Evolutionary conservation across 2,797 vertebrate genomes (phyloP).

Genomic region (Alcedo quadribrachys): DNA sequence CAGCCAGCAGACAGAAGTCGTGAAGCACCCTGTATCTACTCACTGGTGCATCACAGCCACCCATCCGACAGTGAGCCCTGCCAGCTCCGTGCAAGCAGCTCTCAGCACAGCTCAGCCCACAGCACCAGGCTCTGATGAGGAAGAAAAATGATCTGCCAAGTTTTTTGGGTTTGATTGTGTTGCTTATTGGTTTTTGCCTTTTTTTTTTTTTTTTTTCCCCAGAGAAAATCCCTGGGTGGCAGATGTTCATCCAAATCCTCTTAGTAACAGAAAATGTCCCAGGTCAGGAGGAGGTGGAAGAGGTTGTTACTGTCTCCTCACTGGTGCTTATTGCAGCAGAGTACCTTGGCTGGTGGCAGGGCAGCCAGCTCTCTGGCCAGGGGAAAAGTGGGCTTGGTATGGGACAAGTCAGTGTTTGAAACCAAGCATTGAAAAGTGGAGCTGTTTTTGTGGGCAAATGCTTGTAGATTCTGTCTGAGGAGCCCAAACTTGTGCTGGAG

Average conservation of each 20-base stretch:
- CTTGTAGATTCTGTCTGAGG: neutral
- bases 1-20: neutral
- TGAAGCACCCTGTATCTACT: neutral
- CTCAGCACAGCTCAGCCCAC: neutral
- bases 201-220: neutral
- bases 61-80: neutral
- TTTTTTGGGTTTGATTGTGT: neutral
- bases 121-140: neutral
- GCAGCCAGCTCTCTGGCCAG: neutral
- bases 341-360: no score
- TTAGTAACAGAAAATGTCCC: slow-evolving; percentile 11
- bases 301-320: neutral
- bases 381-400: neutral
- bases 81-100: rapidly evolving
- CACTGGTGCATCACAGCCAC: neutral
- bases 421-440: neutral
- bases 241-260: slow-evolving; percentile 62
- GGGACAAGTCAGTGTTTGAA: neutral
- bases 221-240: slow-evolving; percentile 46
- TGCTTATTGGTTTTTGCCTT: neutral
- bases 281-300: neutral
- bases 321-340: neutral
- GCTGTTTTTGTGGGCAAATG: neutral
- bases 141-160: neutral
- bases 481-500: neutral